phyloP scores from a whole-genome alignment of 1,140 invertebrate species.

The Cryptotermes secundus region DNA sequence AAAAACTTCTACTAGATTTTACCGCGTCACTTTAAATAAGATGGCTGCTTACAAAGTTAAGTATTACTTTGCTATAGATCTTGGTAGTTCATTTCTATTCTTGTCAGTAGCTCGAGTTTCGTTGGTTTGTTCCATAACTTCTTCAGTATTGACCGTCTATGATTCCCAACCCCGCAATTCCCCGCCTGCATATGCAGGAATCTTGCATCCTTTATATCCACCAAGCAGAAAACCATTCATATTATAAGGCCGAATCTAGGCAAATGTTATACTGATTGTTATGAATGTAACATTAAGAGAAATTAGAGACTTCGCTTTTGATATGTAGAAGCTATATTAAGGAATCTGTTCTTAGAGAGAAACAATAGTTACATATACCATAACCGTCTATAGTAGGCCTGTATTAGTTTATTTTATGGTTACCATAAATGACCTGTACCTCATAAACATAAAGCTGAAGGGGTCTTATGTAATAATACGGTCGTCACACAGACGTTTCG shows the following conservation, averaged over 20 bases:
- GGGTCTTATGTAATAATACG: neutral
- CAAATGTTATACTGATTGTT: neutral
- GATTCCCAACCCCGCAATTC: neutral
- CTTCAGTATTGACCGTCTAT: too few relatives aligned
- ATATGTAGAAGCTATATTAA: neutral
- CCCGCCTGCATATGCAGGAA: neutral
- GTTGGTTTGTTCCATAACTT: too few relatives aligned
- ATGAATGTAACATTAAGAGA: neutral
- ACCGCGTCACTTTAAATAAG: too few relatives aligned
- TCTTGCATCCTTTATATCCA: neutral
- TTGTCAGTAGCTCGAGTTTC: too few relatives aligned
- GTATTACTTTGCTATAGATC: too few relatives aligned
- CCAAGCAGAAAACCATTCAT: neutral
- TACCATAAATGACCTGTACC: neutral
- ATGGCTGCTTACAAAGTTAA: too few relatives aligned
- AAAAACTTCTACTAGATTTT: too few relatives aligned
- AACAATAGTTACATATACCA: too few relatives aligned
- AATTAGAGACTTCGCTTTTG: neutral
- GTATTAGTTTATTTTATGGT: constrained; percentile 5
- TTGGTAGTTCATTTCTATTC: too few relatives aligned
- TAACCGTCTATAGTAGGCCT: neutral
- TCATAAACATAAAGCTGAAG: neutral
- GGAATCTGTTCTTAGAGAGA: neutral
- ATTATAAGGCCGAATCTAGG: neutral
- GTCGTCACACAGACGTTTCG: neutral